Conservation (phyloP, 2,888 invertebrate genomes). For the Stenurella melanura region DNA sequence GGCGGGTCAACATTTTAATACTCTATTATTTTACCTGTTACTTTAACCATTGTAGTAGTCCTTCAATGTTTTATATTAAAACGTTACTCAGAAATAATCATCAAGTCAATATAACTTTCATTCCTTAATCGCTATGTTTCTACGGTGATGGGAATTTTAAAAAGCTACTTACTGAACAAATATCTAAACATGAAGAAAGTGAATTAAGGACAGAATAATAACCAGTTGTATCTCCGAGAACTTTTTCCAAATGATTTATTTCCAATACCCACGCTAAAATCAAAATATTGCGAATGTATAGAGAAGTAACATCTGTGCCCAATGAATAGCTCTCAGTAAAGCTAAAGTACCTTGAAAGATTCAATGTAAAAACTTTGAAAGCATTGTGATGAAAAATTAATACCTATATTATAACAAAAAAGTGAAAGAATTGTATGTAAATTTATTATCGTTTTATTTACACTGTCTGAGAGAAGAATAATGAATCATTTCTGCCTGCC, state of each 20-base stretch:
- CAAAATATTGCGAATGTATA: slow-evolving; percentile 16
- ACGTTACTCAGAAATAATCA: no score
- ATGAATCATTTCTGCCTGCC: neutral
- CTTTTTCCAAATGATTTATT: slow-evolving; percentile 28
- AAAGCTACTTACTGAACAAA: neutral
- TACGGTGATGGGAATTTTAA: neutral
- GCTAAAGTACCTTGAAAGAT: neutral
- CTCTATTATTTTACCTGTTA: no score
- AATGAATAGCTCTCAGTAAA: slow-evolving; percentile 14
- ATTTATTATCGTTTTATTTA: slow-evolving; percentile 7
- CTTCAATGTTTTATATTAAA: no score
- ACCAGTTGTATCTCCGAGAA: neutral
- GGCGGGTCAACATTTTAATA: no score
- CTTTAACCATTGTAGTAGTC: no score
- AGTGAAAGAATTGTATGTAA: neutral
- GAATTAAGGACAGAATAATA: slow-evolving; percentile 17
- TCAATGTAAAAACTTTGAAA: slow-evolving; percentile 19
- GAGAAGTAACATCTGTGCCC: slow-evolving; percentile 24
- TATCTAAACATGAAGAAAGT: slow-evolving; percentile 1
- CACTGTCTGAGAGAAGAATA: neutral
- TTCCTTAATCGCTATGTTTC: no score
- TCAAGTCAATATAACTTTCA: no score
- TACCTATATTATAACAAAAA: neutral
- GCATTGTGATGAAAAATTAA: slow-evolving; percentile 20
- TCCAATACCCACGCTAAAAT: slow-evolving; percentile 18